phyloP scores from a whole-genome alignment of 2,113 vertebrate genomes.

The Pomatorhinus ruficollis region DNA sequence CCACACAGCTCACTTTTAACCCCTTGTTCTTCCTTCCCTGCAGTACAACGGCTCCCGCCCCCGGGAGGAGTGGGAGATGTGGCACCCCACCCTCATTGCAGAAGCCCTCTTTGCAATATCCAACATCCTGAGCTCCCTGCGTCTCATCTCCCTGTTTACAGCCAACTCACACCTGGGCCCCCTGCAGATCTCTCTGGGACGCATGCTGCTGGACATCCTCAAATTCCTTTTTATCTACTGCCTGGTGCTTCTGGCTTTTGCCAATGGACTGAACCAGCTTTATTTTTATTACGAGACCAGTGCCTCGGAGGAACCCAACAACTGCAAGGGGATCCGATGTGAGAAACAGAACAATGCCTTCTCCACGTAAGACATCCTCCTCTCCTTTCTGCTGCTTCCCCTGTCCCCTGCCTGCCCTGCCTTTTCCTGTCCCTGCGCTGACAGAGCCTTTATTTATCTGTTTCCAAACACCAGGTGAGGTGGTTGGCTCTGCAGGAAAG shows the following conservation, averaged over 20 bases:
- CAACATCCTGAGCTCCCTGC: conserved; percentile 97
- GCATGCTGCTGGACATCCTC: conserved; percentile 98
- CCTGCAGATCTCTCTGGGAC: conserved; percentile 95
- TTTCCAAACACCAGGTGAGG: neutral
- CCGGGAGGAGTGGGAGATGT: conserved; percentile 97
- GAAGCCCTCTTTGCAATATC: conserved; percentile 98
- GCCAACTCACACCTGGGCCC: conserved; percentile 98
- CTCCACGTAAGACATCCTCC: conserved; percentile 87
- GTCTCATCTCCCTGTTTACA: conserved; percentile 98
- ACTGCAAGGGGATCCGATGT: conserved; percentile 96
- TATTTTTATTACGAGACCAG: conserved; percentile 98
- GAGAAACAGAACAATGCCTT: conserved; percentile 98
- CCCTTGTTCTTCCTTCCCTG: conserved; percentile 37
- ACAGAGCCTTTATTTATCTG: neutral
- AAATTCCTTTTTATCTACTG: conserved; percentile 99
- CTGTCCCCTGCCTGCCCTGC: neutral
- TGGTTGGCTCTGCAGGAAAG: neutral
- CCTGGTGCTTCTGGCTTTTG: conserved; percentile 94
- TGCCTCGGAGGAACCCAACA: conserved; percentile 93
- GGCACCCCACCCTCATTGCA: conserved; percentile 95
- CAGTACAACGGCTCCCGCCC: conserved; percentile 95
- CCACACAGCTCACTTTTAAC: neutral
- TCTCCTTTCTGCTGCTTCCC: neutral
- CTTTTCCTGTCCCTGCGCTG: neutral
- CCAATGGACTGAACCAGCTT: conserved; percentile 95